phyloP scores from a whole-genome alignment of 1,140 invertebrate genomes.

The Watersipora subatra region DNA sequence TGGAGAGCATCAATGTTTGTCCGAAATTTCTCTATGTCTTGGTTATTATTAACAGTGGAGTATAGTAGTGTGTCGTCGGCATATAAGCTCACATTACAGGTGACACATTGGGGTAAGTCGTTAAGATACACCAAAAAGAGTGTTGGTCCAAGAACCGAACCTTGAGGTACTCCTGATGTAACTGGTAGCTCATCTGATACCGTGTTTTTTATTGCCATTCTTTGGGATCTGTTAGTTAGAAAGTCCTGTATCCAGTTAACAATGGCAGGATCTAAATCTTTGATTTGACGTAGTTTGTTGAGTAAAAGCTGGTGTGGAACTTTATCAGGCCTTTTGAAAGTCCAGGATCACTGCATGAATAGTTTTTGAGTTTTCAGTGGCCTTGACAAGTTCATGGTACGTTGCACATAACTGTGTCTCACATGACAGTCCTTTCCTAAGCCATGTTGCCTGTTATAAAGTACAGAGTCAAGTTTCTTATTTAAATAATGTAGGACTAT shows the following conservation, averaged over 20 bases:
- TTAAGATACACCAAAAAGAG: constrained; percentile 16
- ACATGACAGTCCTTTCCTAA: constrained; percentile 4
- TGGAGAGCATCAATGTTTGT: too few species aligned
- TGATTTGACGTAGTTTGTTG: background rate
- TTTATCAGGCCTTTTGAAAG: constrained; percentile 6
- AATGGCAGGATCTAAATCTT: background rate
- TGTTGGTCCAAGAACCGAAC: constrained; percentile 14
- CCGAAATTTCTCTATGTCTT: too few species aligned
- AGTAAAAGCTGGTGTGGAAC: background rate
- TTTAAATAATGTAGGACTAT: constrained; percentile 4
- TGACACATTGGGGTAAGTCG: constrained; percentile 10
- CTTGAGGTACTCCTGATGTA: constrained; percentile 14
- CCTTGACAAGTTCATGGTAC: constrained; percentile 1
- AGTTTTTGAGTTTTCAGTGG: background rate
- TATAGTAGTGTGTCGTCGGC: constrained; percentile 14
- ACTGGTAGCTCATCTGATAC: constrained; percentile 9
- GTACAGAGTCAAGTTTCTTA: background rate
- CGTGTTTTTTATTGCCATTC: constrained; percentile 9
- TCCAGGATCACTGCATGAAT: constrained; percentile 6
- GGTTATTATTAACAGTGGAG: background rate
- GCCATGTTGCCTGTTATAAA: constrained; percentile 2
- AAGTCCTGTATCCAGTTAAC: constrained; percentile 12
- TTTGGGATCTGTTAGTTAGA: constrained; percentile 9
- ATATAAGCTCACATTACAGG: constrained; percentile 7
- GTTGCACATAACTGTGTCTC: constrained; percentile 3